Percentiles rank a stretch among this genome's conserved stretches.
These are phyloP conservation scores for Aplodontia rufa DNA, from an alignment of 2,113 vertebrate species.

Conservation along the genomic window DNA sequence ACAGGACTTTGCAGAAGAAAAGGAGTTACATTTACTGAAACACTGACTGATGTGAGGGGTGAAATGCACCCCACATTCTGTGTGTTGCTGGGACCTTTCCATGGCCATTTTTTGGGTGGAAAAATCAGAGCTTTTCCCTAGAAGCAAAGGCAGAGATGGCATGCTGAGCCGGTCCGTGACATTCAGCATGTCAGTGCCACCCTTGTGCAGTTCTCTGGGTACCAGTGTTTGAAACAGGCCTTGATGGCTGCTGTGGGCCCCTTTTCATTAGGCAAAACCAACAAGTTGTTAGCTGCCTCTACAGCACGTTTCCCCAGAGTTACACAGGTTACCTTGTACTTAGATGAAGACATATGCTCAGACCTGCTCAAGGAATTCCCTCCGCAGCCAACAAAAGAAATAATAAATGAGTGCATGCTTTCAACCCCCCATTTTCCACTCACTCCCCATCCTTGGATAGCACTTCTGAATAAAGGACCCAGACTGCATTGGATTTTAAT, in stretches of 20 bases:
- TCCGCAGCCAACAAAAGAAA: neutral
- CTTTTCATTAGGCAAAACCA: neutral
- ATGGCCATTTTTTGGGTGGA: neutral
- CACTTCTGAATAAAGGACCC: conserved; percentile 21
- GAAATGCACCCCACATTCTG: neutral
- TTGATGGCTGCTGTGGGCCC: neutral
- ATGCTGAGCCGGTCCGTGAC: neutral
- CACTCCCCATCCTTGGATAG: neutral
- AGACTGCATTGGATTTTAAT: conserved; percentile 33
- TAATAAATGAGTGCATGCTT: neutral
- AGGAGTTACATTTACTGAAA: neutral
- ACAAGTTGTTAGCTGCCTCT: neutral
- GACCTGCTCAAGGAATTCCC: conserved; percentile 8
- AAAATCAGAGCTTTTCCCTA: neutral
- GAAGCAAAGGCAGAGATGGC: neutral
- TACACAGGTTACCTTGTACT: neutral
- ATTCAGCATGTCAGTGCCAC: neutral
- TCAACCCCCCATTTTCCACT: neutral
- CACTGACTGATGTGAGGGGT: neutral
- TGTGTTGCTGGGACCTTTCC: neutral
- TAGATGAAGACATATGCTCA: conserved; percentile 37
- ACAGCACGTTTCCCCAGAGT: neutral
- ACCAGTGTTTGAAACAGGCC: neutral
- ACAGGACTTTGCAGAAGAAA: neutral
- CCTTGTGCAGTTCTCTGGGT: fast-evolving